phyloP scores from a whole-genome alignment of 1,140 invertebrate genomes.

The Tyrophagus putrescentiae region DNA sequence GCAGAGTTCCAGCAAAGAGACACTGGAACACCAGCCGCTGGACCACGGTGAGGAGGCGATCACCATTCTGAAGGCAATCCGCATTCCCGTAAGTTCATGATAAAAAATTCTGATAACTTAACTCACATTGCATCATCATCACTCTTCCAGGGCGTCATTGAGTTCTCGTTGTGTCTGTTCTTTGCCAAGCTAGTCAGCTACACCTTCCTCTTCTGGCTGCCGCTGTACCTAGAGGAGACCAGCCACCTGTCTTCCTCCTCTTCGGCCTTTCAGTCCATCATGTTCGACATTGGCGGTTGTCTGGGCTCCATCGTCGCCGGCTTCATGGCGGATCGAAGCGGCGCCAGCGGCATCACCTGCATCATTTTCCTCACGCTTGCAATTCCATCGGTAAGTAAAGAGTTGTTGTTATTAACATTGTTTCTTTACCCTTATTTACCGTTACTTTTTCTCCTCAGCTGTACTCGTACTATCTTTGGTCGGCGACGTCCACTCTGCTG shows the following conservation, averaged over 20 bases:
- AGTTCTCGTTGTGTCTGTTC: constrained; percentile 83
- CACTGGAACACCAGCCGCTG: too few species aligned
- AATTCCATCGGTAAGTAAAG: constrained; percentile 71
- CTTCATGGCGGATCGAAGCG: constrained; percentile 59
- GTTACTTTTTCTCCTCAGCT: neutral
- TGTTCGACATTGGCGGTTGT: constrained; percentile 82
- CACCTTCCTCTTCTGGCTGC: constrained; percentile 88
- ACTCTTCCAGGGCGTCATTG: constrained; percentile 57
- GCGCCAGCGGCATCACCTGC: constrained; percentile 70
- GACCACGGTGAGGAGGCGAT: constrained; percentile 49
- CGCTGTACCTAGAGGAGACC: neutral
- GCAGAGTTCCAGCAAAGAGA: too few species aligned
- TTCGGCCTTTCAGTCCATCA: constrained; percentile 66
- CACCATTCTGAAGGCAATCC: constrained; percentile 56
- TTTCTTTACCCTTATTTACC: neutral
- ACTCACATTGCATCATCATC: constrained; percentile 3
- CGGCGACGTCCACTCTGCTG: neutral
- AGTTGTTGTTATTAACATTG: constrained; percentile 41
- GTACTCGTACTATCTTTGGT: neutral
- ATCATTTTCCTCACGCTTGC: constrained; percentile 58
- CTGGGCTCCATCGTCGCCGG: constrained; percentile 75
- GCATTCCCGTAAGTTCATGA: constrained; percentile 50
- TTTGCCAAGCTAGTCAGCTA: constrained; percentile 96
- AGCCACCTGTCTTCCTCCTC: constrained; percentile 43
- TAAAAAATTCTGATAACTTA: constrained; percentile 3